Conservation (phyloP, 2,888 invertebrate species). For the Ariolimax columbianus region DNA sequence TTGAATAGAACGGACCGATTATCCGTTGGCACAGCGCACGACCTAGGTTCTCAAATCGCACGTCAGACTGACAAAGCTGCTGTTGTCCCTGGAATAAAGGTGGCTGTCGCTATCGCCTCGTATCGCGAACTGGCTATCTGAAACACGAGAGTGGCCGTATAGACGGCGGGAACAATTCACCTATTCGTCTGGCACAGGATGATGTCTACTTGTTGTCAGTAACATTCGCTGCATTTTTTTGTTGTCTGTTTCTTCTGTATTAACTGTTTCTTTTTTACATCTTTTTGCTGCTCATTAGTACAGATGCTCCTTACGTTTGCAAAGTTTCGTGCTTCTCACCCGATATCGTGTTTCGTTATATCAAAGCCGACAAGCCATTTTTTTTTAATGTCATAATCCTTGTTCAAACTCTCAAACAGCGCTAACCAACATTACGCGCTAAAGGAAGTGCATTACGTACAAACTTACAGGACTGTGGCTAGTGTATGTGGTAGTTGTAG, state of each 20-base stretch:
- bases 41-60: not conserved
- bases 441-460: no score
- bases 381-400: no score
- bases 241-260: not conserved
- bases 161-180: not conserved
- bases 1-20: constrained; percentile 26
- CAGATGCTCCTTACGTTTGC: no score
- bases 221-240: not conserved
- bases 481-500: no score
- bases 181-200: not conserved
- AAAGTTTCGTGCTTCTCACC: no score
- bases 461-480: no score
- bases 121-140: constrained; percentile 19
- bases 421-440: no score
- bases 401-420: no score
- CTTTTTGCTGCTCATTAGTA: no score
- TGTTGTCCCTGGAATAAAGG: constrained; percentile 7
- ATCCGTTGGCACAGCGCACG: not conserved
- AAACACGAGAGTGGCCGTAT: constrained; percentile 15
- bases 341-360: no score
- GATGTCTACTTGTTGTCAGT: not conserved
- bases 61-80: constrained; percentile 18
- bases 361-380: no score
- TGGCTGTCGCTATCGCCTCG: constrained; percentile 16
- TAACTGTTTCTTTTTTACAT: not conserved